Base-by-base conservation (phyloP, 2,888 invertebrate species). In the Ophraella communa region DNA sequence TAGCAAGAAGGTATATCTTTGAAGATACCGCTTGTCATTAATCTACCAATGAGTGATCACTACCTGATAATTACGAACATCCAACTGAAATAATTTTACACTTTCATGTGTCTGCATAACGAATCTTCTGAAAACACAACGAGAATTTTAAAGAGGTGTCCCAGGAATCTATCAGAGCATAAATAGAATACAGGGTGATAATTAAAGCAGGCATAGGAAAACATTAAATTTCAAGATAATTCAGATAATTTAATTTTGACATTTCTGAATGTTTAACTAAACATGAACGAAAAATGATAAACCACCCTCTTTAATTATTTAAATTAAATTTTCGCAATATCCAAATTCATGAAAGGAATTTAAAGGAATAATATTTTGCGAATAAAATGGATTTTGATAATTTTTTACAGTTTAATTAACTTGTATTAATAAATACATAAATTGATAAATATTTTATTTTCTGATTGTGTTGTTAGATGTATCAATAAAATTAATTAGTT, bases 51-150 rank as follows among this genome's bases (percentile, higher is more conserved):
- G 74, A 75, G 55, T 68, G 74, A 75, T 76, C 69, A 67, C 69
- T 66, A 62, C 63, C 59, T 63, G 69, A 69, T 74, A 75, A 75
- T 75, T 75, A 74, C 73, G 69, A 68, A 72, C 73, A 70, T 74
- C 71, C 69, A 71, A 72, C 68, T 73, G 70, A 73, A 75, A 74
- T 73, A 69, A 71, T 74, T 75, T 76, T 74, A 73, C 76, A 76
- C 76, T 75, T 75, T 72, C 69, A 74, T 71, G 76, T 75, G 75
- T 74, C 66, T 72, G 66, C 66, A 71, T 69, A 73, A 73, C 71
- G 72, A 74, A 74, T 74, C 66, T 56, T 39, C 52, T 59, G 65
- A 64, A 60, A 61, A 60, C 49, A 53, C 59, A 56, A 35, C 33
- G 68, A 51, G 74, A 74, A 74, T 74, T 73, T 74, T 70, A 72